Conservation (phyloP, 1,140 invertebrate genomes). For the Orchestia grillus region DNA sequence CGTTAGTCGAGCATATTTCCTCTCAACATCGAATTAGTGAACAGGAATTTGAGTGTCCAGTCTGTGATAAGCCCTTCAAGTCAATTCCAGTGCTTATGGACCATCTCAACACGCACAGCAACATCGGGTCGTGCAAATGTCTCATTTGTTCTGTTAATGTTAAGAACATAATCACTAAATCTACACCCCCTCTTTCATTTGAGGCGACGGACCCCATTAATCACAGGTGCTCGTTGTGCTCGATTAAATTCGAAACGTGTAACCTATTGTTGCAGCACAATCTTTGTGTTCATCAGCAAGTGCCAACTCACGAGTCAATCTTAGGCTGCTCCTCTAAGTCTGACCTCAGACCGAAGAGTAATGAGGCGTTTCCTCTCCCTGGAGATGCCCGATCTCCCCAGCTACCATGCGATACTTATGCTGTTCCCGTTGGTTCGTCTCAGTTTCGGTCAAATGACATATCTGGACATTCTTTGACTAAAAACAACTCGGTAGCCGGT, state of each 20-base stretch:
- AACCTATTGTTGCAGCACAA: not conserved
- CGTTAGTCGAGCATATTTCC: not conserved
- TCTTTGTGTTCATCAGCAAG: not conserved
- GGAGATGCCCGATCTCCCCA: not conserved
- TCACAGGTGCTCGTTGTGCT: not conserved
- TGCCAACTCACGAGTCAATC: not conserved
- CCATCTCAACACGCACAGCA: constrained; percentile 6
- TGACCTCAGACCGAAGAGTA: not conserved
- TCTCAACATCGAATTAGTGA: not conserved
- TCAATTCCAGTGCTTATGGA: not conserved
- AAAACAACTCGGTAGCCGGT: not conserved
- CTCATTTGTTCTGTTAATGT: constrained; percentile 11
- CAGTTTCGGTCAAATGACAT: not conserved
- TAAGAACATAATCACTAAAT: not conserved
- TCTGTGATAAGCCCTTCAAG: not conserved
- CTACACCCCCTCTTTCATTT: not conserved
- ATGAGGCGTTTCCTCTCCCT: not conserved
- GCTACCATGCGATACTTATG: not conserved
- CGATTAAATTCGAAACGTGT: not conserved
- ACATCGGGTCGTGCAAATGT: not conserved
- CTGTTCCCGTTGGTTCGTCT: not conserved
- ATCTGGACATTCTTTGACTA: not conserved
- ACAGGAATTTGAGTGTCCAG: constrained; percentile 28
- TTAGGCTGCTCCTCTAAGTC: not conserved
- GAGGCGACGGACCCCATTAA: not conserved